Evolutionary conservation across 2,888 invertebrate species (phyloP), one percentile per base, ranked within the genome.

Genomic region (Papilio elwesi): DNA sequence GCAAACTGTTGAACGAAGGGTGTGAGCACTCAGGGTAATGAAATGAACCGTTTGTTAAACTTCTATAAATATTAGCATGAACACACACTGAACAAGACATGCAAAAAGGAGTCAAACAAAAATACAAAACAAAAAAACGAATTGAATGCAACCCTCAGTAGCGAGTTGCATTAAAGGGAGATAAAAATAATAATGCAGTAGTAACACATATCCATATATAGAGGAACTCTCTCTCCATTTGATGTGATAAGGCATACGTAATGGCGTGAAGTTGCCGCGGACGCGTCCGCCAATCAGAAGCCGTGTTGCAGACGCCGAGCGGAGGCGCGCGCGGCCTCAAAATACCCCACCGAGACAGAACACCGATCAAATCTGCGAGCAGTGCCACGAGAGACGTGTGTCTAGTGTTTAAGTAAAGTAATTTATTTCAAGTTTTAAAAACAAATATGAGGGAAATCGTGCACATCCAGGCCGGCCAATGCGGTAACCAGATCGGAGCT

Each of bases 371-470:
- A 90, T 87, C 91, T 86, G 76, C 90, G 88, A 91, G 90, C 81
- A 81, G 90, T 90, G 92, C 85, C 81, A 88, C 85, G 90, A 87
- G 89, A 87, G 86, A 84, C 86, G 90, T 90, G 91, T 90, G 90
- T 89, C 83, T 89, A 91, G 93, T 93, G 89, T 87, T 78, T 86
- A 87, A 87, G 83, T 86, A 81, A 79, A 79, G 66, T 84, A 87
- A 89, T 87, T 90, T 88, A 89, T 90, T 77, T 89, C 81, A 82
- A 91, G 89, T 90, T 87, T 84, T 83, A 81, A 81, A 80, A 86
- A 83, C 81, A 83, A 95, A 93, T 83, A 97, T 97, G 97, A 95
- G 97, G 93, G 97, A 97, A 95, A 97, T 97, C 90, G 96, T 97
- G 80, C 97, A 97, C 84, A 90, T 97, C 77, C 97, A 97, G 88